Conservation (phyloP, 2,888 invertebrate genomes). For the Sisyra terminalis region DNA sequence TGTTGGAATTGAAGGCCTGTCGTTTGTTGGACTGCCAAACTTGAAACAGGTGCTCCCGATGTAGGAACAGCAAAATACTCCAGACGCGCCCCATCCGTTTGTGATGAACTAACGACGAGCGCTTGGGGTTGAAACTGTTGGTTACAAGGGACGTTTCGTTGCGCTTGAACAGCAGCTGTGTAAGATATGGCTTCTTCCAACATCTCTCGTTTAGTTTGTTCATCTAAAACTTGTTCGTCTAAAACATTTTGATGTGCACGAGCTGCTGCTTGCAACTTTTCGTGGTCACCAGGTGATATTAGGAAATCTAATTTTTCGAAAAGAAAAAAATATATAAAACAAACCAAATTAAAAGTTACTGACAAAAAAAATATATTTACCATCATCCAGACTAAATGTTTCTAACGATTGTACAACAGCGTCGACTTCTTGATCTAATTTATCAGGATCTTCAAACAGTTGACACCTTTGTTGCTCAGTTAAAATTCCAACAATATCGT, state of each 20-base stretch:
- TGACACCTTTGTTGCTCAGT: constrained; percentile 14
- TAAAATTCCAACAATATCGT: constrained; percentile 12
- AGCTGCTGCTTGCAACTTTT: constrained; percentile 11
- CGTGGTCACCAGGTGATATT: constrained; percentile 13
- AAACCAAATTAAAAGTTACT: constrained; percentile 16
- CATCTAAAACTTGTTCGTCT: constrained; percentile 9
- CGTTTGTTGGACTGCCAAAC: constrained; percentile 19
- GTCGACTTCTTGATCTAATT: constrained; percentile 22
- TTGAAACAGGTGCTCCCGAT: constrained; percentile 16
- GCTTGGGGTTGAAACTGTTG: constrained; percentile 7
- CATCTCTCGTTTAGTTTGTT: constrained; percentile 11
- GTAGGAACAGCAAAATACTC: constrained; percentile 30
- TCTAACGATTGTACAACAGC: constrained; percentile 28
- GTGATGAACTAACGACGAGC: constrained; percentile 12
- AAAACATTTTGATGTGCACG: constrained; percentile 10
- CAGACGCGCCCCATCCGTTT: constrained; percentile 25
- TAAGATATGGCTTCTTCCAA: constrained; percentile 15
- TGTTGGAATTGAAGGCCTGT: constrained; percentile 18
- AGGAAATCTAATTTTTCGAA: background rate
- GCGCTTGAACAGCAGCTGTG: constrained; percentile 21
- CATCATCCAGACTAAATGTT: constrained; percentile 33
- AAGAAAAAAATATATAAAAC: constrained; percentile 17
- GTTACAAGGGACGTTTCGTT: constrained; percentile 12
- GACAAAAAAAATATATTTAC: constrained; percentile 25
- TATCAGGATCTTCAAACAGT: constrained; percentile 12